A percentile compares a stretch with the other conserved stretches of the same genome.
Evolutionary conservation across 2,797 vertebrate species (phyloP).

Genomic region (Lemur catta): DNA sequence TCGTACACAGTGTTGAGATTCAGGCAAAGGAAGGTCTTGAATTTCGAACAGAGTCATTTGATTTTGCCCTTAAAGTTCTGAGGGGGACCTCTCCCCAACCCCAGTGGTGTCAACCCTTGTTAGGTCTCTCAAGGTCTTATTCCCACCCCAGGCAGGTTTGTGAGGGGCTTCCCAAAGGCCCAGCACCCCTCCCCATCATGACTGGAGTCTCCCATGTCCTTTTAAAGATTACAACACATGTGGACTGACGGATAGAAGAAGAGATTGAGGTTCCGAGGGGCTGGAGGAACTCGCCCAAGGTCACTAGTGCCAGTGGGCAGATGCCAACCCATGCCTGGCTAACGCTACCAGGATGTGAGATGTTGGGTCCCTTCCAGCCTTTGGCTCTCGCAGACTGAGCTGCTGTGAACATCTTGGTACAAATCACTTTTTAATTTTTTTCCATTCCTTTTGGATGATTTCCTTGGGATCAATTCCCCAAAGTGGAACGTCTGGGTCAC

Average conservation of each 20-base stretch:
- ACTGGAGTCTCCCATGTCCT: accelerated
- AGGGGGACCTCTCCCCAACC: neutral
- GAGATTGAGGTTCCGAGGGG: neutral
- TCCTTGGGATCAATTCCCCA: slow-evolving; percentile 57
- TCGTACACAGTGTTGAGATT: neutral
- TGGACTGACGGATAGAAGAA: neutral
- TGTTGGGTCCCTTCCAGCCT: neutral
- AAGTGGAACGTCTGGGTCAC: neutral
- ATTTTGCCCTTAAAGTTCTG: neutral
- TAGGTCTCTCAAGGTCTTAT: neutral
- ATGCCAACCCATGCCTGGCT: neutral
- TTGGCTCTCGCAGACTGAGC: neutral
- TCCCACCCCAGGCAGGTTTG: too few species aligned
- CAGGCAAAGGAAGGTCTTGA: neutral
- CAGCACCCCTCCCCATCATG: neutral
- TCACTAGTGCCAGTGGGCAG: neutral
- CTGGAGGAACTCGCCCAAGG: neutral
- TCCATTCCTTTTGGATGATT: slow-evolving; percentile 56
- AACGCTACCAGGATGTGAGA: accelerated
- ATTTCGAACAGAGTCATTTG: neutral
- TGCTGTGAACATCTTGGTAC: slow-evolving; percentile 23
- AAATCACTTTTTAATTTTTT: slow-evolving; percentile 46
- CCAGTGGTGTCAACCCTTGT: neutral
- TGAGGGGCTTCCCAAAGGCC: too few species aligned
- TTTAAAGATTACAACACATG: accelerated